Conservation (phyloP, 2,888 invertebrate species). For the Candidula unifasciata region DNA sequence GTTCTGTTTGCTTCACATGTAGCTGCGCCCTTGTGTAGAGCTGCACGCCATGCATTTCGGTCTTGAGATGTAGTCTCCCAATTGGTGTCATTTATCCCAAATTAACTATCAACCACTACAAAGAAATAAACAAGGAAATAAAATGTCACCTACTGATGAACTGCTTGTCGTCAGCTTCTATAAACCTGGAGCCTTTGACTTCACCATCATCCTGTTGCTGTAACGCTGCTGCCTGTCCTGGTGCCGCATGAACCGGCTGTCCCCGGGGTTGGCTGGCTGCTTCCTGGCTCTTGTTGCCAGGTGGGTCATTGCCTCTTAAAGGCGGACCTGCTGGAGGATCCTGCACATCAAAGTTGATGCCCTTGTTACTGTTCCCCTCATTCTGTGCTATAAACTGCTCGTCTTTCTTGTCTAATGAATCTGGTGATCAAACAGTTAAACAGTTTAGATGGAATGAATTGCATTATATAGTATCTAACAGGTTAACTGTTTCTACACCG, state of each 20-base stretch:
- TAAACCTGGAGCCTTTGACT: constrained; percentile 12
- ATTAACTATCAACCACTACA: no score
- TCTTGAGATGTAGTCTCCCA: no score
- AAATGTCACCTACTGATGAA: constrained; percentile 29
- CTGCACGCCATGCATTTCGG: no score
- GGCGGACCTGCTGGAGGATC: background rate
- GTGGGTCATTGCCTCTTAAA: background rate
- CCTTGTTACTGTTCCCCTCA: background rate
- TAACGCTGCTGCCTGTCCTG: background rate
- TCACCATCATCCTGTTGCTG: constrained; percentile 9
- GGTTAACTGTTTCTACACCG: no score
- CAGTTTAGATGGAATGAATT: no score
- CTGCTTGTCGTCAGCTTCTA: constrained; percentile 27
- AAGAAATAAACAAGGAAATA: background rate
- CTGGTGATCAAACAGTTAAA: background rate
- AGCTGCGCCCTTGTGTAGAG: no score
- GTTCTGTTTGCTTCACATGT: no score
- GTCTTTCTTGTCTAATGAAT: background rate
- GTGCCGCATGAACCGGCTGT: background rate
- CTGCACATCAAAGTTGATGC: background rate
- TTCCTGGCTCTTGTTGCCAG: background rate
- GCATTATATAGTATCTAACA: no score
- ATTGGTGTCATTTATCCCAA: no score
- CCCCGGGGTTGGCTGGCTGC: background rate
- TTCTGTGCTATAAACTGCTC: background rate